Percentiles rank a stretch among this genome's conserved stretches.
Evolutionary conservation across 2,888 invertebrate genomes (phyloP).

Genomic region (Chironomus riparius): DNA sequence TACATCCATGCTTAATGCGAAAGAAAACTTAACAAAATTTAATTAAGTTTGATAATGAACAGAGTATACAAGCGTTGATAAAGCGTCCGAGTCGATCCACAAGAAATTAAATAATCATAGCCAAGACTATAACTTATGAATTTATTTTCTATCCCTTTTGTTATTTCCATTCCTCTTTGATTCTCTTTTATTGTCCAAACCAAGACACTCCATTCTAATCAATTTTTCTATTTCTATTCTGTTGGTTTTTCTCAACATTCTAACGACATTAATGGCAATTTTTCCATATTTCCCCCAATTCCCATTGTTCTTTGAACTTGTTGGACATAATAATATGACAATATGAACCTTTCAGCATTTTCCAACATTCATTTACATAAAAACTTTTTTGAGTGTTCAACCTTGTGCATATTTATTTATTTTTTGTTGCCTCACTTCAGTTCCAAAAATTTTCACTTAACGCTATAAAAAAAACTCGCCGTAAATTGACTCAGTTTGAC

Average conservation of each 20-base stretch:
- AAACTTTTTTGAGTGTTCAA: not conserved
- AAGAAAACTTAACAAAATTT: too few relatives aligned
- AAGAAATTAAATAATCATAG: too few relatives aligned
- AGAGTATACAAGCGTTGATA: too few relatives aligned
- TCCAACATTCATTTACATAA: not conserved
- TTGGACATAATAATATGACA: not conserved
- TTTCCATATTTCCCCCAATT: too few relatives aligned
- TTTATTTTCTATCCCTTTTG: too few relatives aligned
- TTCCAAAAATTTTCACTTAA: not conserved
- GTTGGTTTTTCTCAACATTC: not conserved
- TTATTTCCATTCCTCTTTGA: too few relatives aligned
- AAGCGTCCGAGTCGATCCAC: too few relatives aligned
- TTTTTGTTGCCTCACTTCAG: not conserved
- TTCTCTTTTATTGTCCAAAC: too few relatives aligned
- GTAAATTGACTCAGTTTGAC: not conserved
- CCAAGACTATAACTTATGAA: too few relatives aligned
- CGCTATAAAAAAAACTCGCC: not conserved
- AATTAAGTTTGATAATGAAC: too few relatives aligned
- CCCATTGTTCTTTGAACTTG: not conserved
- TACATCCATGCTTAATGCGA: too few relatives aligned
- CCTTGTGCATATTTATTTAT: too few relatives aligned
- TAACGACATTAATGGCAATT: not conserved
- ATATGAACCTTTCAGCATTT: not conserved
- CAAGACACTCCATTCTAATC: not conserved
- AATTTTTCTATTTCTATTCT: not conserved